Base-by-base conservation (phyloP, 2,888 invertebrate genomes). In the Aromia moschata region DNA sequence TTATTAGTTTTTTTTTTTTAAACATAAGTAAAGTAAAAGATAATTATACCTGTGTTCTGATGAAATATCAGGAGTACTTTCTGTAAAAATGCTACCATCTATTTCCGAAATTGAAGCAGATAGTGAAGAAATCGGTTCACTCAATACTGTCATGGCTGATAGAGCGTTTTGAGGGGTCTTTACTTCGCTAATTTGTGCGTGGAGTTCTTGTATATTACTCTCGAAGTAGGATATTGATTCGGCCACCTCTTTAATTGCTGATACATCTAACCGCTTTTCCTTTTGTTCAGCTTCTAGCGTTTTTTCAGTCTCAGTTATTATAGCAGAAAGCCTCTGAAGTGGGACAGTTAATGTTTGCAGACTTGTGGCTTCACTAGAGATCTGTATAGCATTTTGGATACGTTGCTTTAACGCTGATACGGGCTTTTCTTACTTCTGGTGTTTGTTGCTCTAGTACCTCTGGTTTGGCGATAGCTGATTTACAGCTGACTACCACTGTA, bases 381-480 rank as follows among this genome's bases (percentile, higher is more conserved):
- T 25, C 18, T 16, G n/a, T 10, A 46, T 10, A 33, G 16, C 33
- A 1, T 9, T n/a, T 4, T 69, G 53, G 15, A 70, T 11, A n/a
- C 60, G 37, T 31, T 56, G 43, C 43, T 69, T 67, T 15, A 70
- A 44, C 2, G 58, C 61, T 41, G 33, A n/a, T 5, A 1, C 66
- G 49, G 20, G 63, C 65, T 18, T 57, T 57, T 31, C 59, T 61
- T 10, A 64, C 25, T 56, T 67, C 60, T 40, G 68, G 57, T 38
- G 46, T 63, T 46, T 64, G 52, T 17, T 57, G 37, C 17, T 64
- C 56, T 10, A 53, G 15, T 9, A 64, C 25, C 37, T 65, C 56
- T 46, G 60, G 44, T 9, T 31, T 43, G 56, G 56, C 10, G 53
- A 36, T 9, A 45, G 4, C 15, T 58, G 31, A 53, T 60, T 20